A percentile compares a stretch with the other conserved stretches of the same genome.
Conservation (phyloP, 2,888 invertebrate genomes). For the Piscicola geometra region DNA sequence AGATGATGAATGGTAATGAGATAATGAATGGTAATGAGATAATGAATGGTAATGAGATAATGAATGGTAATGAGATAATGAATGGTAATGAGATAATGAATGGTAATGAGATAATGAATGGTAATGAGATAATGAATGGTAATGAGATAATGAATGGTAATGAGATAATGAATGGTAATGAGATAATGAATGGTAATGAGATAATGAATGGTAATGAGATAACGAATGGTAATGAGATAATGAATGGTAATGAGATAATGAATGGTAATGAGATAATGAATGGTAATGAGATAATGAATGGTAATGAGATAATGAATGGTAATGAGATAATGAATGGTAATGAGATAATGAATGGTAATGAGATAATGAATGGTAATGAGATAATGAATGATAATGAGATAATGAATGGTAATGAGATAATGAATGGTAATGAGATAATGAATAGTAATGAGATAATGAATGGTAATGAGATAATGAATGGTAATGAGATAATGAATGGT, state of each 20-base stretch:
- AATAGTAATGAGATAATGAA: neutral
- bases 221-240: neutral
- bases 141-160: slow-evolving; percentile 6
- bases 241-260: neutral
- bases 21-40: too few relatives aligned
- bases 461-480: slow-evolving; percentile 6
- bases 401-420: slow-evolving; percentile 2
- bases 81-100: slow-evolving; percentile 11
- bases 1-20: neutral
- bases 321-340: neutral
- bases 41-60: slow-evolving; percentile 2
- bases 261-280: slow-evolving; percentile 7
- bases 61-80: too few relatives aligned
- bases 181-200: slow-evolving; percentile 7
- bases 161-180: slow-evolving; percentile 2
- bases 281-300: slow-evolving; percentile 1
- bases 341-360: slow-evolving; percentile 1
- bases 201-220: neutral
- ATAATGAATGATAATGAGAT: slow-evolving; percentile 4
- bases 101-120: neutral
- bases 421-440: neutral
- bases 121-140: neutral
- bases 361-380: neutral
- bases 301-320: neutral
- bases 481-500: slow-evolving; percentile 4